Percentiles rank a stretch among this genome's conserved stretches.
These are phyloP conservation scores for Nasonia oneida DNA, from an alignment of 2,888 invertebrate genomes.

Conservation along the genomic window DNA sequence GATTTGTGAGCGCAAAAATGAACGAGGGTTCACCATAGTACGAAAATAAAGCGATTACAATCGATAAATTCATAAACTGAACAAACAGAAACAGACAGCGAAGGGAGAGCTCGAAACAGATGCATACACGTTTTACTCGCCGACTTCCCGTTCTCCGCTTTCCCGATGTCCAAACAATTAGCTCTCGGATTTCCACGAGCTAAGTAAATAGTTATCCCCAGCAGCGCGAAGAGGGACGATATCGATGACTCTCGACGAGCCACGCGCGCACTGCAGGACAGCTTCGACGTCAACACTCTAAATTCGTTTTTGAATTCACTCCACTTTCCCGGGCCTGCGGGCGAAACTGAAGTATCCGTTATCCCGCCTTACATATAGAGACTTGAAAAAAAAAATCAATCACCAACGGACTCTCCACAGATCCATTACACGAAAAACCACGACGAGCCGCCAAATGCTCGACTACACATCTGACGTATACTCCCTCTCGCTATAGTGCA, in stretches of 20 bases:
- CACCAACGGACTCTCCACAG: not conserved
- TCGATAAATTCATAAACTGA: not conserved
- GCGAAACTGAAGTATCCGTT: not conserved
- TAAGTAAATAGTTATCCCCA: not conserved
- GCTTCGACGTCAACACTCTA: not conserved
- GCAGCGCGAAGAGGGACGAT: not conserved
- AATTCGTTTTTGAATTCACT: not conserved
- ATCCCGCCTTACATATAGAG: not conserved
- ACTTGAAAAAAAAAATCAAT: not conserved
- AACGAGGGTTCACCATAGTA: not conserved
- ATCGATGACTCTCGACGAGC: not conserved
- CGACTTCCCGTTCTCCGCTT: conserved; percentile 32
- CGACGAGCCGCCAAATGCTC: not conserved
- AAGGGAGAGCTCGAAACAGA: not conserved
- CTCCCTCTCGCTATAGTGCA: not conserved
- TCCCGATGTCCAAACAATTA: conserved; percentile 47
- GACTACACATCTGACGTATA: not conserved
- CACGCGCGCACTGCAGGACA: not conserved
- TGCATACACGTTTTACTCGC: not conserved
- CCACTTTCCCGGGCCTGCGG: not conserved
- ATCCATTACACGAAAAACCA: conserved; percentile 2
- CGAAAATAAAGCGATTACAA: not conserved
- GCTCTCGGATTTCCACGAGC: conserved; percentile 39
- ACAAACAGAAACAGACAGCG: not conserved
- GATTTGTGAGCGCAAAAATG: not conserved